Base-by-base conservation (phyloP, 2,797 vertebrate species). In the Alauda arvensis region DNA sequence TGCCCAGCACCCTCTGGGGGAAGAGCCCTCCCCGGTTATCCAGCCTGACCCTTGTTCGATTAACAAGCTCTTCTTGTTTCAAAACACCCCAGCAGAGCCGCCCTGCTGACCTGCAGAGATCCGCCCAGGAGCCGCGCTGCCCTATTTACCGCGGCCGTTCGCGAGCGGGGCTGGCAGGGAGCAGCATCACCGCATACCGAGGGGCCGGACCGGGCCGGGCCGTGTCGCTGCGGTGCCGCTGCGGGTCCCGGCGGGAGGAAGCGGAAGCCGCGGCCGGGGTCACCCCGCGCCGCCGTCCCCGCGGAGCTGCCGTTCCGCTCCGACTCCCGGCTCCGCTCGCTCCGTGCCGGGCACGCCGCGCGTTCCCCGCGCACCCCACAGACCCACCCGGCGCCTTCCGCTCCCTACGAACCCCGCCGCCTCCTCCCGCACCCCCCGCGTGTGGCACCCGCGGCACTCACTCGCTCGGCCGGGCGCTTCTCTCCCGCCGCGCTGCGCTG, bases 1-100 rank as follows among this genome's bases (percentile, higher is more conserved):
- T 9, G 45, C 39, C 49, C 4, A 0, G 5, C 34, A 59, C 31
- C 17, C 29, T 53, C 25, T 12, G 39, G 13, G 37, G 17, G n/a
- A 45, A 45, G 12, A 28, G 5, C 28, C 57, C 4, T 70, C 5
- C 2, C 39, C 51, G 6, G 19, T 33, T 3, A 37, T 0, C 16
- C 51, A 23, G 3, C n/a, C n/a, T 39, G 8, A 18, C 37, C 33
- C 52, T 2, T 2, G n/a, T 12, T 18, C 37, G 2, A 37, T 18
- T 19, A 77, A 28, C 37, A 3, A 24, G 5, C 43, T 19, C 49
- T 11, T 37, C 48, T 17, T 4, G 28, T 37, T 63, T 43, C 28
- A 56, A 62, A 69, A 17, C 5, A 39, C 39, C 45, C 8, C 28
- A 5, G 4, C 53, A 6, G 15, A 28, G 24, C 17, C 4, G 42